Evolutionary conservation across 35 echinoderm and acorn worm genomes (phyloP), one percentile per base, ranked within the genome.

Genomic region (Patiria miniata): DNA sequence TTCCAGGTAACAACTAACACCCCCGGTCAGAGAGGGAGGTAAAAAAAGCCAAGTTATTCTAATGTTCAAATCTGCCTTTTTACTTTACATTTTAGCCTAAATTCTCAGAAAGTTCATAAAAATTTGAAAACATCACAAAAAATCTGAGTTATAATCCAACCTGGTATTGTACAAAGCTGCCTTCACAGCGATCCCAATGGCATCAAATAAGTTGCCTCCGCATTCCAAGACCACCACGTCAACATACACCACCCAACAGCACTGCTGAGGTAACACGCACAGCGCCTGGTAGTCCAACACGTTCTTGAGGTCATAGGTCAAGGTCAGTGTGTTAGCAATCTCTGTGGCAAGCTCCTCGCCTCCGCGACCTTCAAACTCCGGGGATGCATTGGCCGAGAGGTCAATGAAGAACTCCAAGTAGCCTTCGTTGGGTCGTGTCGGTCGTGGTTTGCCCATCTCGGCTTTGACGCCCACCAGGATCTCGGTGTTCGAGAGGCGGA

Each of bases 181-280:
- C 86, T 99, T 99, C 29, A 99, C 90, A 77, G 92, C 92, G 0
- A 99, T 26, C 12, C 91, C 94, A 65, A 99, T 94, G 16, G 96
- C 92, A 94, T 99, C 96, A 80, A 99, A 86, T 18, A 99, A 83
- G 37, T 99, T 94, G 30, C 96, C 96, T 51, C 96, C 96, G 81
- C 96, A 99, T 86, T 99, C 96, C n/a, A 94, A 78, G 30, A 99
- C 89, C 39, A 99, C 92, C 30, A 99, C 89, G 86, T 99, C 96
- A 32, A 94, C 83, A 80, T 99, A 99, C 40, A 99, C 18, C 18
- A 94, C 89, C 96, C 96, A 99, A 38, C 93, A 94, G 44, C 89
- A 91, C 37, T 99, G 92, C 23, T 84, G 52, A 8, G 78, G 17
- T 37, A 99, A 83, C 7, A 99, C 91, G 83, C 96, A 85, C 16